Conservation (phyloP, 2,113 vertebrate genomes). For the Conger conger region DNA sequence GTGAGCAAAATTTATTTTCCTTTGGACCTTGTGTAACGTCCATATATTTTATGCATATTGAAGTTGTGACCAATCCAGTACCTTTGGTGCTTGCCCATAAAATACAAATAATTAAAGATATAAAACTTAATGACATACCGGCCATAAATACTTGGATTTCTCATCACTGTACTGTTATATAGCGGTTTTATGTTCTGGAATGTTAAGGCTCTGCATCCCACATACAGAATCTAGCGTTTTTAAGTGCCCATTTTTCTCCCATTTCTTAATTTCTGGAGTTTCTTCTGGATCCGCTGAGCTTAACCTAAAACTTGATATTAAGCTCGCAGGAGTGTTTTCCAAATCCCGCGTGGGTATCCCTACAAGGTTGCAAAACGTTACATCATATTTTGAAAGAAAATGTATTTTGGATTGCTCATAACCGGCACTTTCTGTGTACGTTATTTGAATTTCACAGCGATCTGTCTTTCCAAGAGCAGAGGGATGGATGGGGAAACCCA, state of each 20-base stretch:
- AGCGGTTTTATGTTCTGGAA: neutral
- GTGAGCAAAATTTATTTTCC: no score
- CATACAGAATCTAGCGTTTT: neutral
- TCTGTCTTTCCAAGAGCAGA: neutral
- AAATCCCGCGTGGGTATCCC: neutral
- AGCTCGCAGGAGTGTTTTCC: neutral
- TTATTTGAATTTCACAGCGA: neutral
- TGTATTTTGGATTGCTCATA: neutral
- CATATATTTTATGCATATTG: no score
- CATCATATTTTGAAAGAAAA: neutral
- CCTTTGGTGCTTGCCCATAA: no score
- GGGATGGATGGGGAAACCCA: neutral
- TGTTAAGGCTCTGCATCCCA: neutral
- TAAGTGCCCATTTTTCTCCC: neutral
- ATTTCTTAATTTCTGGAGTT: neutral
- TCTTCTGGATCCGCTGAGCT: neutral
- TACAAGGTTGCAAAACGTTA: neutral
- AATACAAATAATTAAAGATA: no score
- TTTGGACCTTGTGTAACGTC: no score
- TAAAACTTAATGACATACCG: no score
- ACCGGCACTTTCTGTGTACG: neutral
- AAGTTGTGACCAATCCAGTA: no score
- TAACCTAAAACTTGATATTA: neutral
- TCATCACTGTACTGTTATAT: no score
- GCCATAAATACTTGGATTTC: no score